Conservation (phyloP, 2,113 vertebrate genomes). For the Psittacara wagleri region DNA sequence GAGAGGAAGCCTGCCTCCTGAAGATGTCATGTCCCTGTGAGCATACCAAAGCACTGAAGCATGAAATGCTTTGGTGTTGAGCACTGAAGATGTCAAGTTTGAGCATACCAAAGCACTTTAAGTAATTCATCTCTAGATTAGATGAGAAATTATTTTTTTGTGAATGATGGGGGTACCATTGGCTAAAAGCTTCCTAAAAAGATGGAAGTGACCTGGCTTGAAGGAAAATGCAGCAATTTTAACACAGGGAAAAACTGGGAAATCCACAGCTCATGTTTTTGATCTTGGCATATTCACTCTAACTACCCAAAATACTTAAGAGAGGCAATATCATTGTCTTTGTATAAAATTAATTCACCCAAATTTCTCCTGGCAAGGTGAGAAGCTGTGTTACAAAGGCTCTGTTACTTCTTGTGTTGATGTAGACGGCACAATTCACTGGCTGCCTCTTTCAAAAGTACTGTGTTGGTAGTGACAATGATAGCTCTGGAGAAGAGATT, state of each 20-base stretch:
- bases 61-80: background rate
- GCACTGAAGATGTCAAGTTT: background rate
- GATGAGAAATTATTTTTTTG: background rate
- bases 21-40: background rate
- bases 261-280: background rate
- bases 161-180: background rate
- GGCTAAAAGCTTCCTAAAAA: background rate
- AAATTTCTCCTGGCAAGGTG: background rate
- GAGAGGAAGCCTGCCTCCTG: background rate
- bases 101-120: background rate
- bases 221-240: background rate
- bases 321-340: fast-evolving
- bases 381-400: background rate
- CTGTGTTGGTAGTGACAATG: background rate
- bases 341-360: background rate
- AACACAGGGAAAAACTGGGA: background rate
- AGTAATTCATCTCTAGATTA: background rate
- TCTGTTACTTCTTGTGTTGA: background rate
- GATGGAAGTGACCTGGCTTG: background rate
- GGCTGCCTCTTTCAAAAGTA: background rate
- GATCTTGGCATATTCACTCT: background rate
- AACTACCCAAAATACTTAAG: background rate
- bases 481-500: background rate
- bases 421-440: background rate
- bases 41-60: background rate